Evolutionary conservation across 1,140 invertebrate genomes (phyloP).

Genomic region (Penaeus japonicus): DNA sequence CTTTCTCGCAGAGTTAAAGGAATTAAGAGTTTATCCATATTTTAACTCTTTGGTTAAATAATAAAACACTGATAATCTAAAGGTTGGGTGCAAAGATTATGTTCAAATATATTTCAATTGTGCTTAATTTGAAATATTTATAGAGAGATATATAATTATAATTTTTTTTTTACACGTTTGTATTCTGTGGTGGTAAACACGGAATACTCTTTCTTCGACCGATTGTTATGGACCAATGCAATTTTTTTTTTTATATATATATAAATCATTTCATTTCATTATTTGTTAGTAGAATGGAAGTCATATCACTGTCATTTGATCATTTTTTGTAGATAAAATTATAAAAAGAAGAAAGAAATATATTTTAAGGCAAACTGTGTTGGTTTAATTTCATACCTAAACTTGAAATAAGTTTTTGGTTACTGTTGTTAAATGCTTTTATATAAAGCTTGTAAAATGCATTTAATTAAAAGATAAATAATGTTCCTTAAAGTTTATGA

Average conservation of each 20-base stretch:
- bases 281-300: slow-evolving; percentile 9
- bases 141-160: too few relatives aligned
- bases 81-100: too few relatives aligned
- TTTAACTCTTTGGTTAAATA: too few relatives aligned
- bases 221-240: slow-evolving; percentile 49
- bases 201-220: background rate
- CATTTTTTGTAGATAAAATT: slow-evolving; percentile 45
- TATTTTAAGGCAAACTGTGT: slow-evolving; percentile 37
- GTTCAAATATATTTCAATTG: too few relatives aligned
- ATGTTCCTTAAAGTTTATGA: too few relatives aligned
- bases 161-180: background rate
- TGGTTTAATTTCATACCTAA: background rate
- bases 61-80: too few relatives aligned
- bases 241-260: background rate
- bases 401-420: background rate
- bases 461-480: too few relatives aligned
- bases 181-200: background rate
- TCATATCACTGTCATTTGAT: slow-evolving; percentile 34
- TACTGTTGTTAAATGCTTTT: background rate
- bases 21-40: too few relatives aligned
- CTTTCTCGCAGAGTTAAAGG: too few relatives aligned
- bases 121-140: too few relatives aligned
- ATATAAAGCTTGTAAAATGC: too few relatives aligned
- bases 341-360: slow-evolving; percentile 39
- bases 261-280: slow-evolving; percentile 34